Conservation (phyloP, 2,797 vertebrate genomes). For the Thalassophryne amazonica region DNA sequence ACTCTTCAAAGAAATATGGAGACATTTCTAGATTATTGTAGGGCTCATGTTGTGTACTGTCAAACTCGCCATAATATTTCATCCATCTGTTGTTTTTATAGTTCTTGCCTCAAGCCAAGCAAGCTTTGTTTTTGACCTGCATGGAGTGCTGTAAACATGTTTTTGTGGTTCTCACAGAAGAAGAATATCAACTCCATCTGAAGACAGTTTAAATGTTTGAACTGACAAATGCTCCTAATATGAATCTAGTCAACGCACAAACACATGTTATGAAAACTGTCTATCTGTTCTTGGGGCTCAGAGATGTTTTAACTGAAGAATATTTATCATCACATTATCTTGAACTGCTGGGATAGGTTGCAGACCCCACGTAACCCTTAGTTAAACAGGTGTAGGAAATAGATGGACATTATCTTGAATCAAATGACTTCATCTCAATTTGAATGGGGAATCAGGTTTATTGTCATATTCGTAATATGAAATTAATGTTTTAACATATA, state of each 20-base stretch:
- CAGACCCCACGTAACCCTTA: too few species aligned
- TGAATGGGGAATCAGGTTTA: too few species aligned
- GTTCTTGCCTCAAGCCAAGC: slow-evolving; percentile 7
- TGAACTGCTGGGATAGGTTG: too few species aligned
- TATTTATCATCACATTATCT: too few species aligned
- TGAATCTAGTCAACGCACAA: background rate
- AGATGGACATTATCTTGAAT: too few species aligned
- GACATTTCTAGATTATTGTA: background rate
- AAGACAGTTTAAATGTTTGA: background rate
- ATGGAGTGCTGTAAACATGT: slow-evolving; percentile 3
- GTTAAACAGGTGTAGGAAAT: too few species aligned
- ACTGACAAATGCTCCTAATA: background rate
- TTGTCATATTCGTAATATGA: too few species aligned
- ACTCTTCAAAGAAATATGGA: background rate
- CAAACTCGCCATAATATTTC: slow-evolving; percentile 3
- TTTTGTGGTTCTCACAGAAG: background rate
- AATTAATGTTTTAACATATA: too few species aligned
- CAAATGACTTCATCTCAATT: too few species aligned
- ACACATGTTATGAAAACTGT: background rate
- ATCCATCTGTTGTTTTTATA: slow-evolving; percentile 27
- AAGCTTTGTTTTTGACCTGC: slow-evolving; percentile 5
- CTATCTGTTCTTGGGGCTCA: too few species aligned
- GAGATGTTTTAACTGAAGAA: too few species aligned
- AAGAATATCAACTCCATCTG: slow-evolving; percentile 9
- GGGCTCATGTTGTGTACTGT: background rate